Conservation (phyloP, 2,888 invertebrate genomes). For the Brachyptera risi region DNA sequence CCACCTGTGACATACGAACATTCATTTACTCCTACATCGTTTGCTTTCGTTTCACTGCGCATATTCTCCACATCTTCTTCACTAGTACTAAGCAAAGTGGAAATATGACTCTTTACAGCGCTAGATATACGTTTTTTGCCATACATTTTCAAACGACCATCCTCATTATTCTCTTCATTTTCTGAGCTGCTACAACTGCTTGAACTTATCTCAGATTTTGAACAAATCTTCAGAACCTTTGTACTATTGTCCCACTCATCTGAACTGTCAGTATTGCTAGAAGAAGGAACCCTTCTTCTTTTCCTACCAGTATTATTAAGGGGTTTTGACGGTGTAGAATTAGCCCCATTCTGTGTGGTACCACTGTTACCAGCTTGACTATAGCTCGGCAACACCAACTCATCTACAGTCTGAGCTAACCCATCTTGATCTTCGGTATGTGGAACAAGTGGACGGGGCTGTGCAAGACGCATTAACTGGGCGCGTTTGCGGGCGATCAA, state of each 20-base stretch:
- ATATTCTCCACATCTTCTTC: not conserved
- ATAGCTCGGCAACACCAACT: not conserved
- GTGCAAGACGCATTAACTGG: slow-evolving; percentile 29
- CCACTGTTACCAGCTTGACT: not conserved
- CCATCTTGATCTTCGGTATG: no score
- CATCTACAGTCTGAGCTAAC: no score
- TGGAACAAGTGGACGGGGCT: slow-evolving; percentile 20
- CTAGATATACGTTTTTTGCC: no score
- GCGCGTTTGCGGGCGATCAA: slow-evolving; percentile 68
- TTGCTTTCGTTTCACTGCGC: not conserved
- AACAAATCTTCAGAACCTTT: not conserved
- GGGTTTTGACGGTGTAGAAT: not conserved
- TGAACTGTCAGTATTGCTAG: not conserved
- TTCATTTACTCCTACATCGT: no score
- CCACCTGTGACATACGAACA: not conserved
- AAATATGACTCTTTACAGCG: no score
- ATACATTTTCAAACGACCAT: no score
- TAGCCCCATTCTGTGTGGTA: not conserved
- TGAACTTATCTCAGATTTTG: not conserved
- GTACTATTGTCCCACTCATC: not conserved
- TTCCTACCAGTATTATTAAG: not conserved
- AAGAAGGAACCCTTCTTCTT: not conserved
- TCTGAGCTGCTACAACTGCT: not conserved
- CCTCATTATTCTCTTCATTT: not conserved
- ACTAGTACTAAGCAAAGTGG: not conserved